Evolutionary conservation across 37 sponge, comb jelly and placozoan species (phyloP), one percentile per base, ranked within the genome.

Genomic region (Diacarnus erythraeanus): DNA sequence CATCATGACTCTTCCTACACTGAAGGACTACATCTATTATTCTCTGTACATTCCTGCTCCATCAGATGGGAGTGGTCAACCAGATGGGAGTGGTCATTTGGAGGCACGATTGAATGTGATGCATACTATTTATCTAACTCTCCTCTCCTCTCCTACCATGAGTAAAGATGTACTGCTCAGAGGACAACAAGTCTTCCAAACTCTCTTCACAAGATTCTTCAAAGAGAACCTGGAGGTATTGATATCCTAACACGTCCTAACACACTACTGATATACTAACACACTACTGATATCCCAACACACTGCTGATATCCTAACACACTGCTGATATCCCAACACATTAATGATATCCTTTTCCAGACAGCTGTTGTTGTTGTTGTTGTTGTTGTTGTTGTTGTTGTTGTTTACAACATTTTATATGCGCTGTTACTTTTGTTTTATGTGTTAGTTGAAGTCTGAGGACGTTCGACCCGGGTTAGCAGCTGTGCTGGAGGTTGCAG

Each of bases 51-150:
- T 26, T 34, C 22, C 54, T 2, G 42, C 2, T 38, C 30, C 57
- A 35, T 36, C 3, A 60, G 5, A 35, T 12, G 20, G 23, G 72
- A 39, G 42, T 18, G 38, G 26, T 1, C 2, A 31, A 35, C 47
- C 1, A 22, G 5, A 35, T 12, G 20, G 23, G 72, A 39, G 42
- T 18, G 38, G 26, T 1, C 2, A 31, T 35, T 58, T 79, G 27
- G 80, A 86, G 51, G 78, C 78, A n/a, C 30, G 33, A 59, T 77
- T 82, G 40, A 81, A 88, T 41, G 43, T 88, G 33, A 82, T 88
- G 83, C 88, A 88, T 1, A 63, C 71, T 23, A 42, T 64, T 10
- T 88, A 72, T 78, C 76, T 88, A 17, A 31, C 65, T n/a, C 69
- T 88, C 18, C 77, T 64, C 40, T 33, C 51, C 12, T 33, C 42